phyloP scores from a whole-genome alignment of 2,888 invertebrate genomes.

The Ariolimax columbianus region DNA sequence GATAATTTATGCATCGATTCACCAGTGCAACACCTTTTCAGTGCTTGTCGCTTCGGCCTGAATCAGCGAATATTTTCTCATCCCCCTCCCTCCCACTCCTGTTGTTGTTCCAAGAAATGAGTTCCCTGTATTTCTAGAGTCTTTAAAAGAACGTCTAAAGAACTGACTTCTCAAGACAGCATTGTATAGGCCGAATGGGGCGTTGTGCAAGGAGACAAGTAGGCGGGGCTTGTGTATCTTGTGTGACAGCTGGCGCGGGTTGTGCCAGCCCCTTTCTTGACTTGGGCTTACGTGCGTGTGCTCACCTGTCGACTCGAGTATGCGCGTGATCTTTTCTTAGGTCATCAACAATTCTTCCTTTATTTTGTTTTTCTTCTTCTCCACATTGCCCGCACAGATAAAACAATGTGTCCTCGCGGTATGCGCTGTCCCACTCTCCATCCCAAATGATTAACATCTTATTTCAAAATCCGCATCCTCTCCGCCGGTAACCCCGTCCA shows the following conservation, averaged over 20 bases:
- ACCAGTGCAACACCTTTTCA: not conserved
- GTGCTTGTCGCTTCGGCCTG: not conserved
- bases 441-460: too few relatives aligned
- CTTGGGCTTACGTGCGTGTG: not conserved
- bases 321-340: not conserved
- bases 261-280: not conserved
- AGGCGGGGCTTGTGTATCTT: constrained; percentile 6
- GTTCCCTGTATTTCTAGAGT: too few relatives aligned
- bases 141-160: too few relatives aligned
- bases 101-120: too few relatives aligned
- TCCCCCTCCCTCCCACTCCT: too few relatives aligned
- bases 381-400: not conserved
- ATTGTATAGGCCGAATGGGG: not conserved
- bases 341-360: too few relatives aligned
- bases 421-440: too few relatives aligned
- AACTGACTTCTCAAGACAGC: too few relatives aligned
- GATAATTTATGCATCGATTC: not conserved
- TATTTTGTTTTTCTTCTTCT: not conserved
- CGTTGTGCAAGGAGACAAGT: constrained; percentile 2
- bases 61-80: not conserved
- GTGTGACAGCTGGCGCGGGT: constrained; percentile 14
- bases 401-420: not conserved
- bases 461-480: too few relatives aligned
- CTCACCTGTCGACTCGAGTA: constrained; percentile 1
- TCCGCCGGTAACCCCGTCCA: too few relatives aligned